Percentiles rank a stretch among this genome's conserved stretches.
These are phyloP conservation scores for Chlorospingus flavigularis DNA, from an alignment of 2,797 vertebrate species.

Conservation along the genomic window DNA sequence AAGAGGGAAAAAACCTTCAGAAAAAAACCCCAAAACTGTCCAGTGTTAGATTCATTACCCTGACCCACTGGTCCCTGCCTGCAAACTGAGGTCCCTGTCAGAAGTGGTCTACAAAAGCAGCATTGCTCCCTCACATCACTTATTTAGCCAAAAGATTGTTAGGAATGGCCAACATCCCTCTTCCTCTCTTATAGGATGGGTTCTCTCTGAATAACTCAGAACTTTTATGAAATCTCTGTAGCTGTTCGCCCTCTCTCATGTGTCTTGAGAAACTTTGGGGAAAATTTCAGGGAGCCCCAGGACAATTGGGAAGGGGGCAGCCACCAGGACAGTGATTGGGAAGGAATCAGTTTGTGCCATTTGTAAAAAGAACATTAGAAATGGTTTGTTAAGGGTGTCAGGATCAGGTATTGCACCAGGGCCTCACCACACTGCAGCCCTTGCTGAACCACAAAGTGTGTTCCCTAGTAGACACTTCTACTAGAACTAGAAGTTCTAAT, in stretches of 20 bases:
- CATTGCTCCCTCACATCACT: background rate
- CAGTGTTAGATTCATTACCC: background rate
- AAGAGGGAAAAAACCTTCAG: background rate
- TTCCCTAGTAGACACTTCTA: no score
- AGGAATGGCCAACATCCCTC: background rate
- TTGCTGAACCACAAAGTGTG: background rate
- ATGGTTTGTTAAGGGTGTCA: background rate
- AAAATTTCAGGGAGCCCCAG: background rate
- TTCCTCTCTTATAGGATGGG: background rate
- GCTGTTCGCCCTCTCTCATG: background rate
- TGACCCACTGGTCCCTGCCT: background rate
- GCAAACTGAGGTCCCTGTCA: background rate
- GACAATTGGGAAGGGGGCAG: background rate
- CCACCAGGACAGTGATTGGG: background rate
- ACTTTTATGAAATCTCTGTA: background rate
- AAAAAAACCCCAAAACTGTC: background rate
- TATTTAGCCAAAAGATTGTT: rapidly evolving
- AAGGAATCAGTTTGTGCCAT: background rate
- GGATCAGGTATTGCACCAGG: background rate
- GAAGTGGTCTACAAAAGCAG: background rate
- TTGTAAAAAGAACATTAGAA: background rate
- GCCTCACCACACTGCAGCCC: background rate
- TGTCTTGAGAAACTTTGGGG: rapidly evolving
- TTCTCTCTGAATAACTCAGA: rapidly evolving
- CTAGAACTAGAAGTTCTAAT: no score